A percentile compares a stretch with the other conserved stretches of the same genome.
Evolutionary conservation across 2,888 invertebrate species (phyloP).

Genomic region (Julus scandinavius): DNA sequence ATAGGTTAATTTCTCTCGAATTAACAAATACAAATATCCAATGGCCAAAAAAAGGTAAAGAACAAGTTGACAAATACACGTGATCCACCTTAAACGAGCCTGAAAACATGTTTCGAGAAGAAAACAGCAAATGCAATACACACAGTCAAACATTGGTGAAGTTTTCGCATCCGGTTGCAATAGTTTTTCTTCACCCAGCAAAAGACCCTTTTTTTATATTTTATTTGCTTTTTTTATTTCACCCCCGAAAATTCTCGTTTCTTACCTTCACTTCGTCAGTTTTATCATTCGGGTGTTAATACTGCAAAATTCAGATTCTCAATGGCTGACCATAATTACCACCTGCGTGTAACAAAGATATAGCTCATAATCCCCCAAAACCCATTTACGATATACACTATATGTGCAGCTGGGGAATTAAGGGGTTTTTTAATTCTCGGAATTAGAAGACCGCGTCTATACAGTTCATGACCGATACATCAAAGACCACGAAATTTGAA

Average conservation of each 20-base stretch:
- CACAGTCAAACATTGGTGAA: conserved; percentile 1
- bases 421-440: neutral
- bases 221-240: conserved; percentile 29
- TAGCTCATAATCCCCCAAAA: conserved; percentile 30
- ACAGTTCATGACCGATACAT: neutral
- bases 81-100: conserved; percentile 42
- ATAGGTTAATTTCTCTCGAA: neutral
- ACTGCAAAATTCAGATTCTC: conserved; percentile 4
- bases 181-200: neutral
- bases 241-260: neutral
- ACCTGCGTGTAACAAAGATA: conserved; percentile 34
- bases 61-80: conserved; percentile 17
- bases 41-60: neutral
- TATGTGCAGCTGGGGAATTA: conserved; percentile 33
- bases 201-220: conserved; percentile 6
- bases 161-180: conserved; percentile 39
- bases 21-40: conserved; percentile 42
- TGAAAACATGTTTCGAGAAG: neutral
- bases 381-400: neutral
- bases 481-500: conserved; percentile 8
- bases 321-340: conserved; percentile 27
- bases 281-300: conserved; percentile 11
- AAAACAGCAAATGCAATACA: neutral
- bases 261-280: conserved; percentile 4
- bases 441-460: neutral